Percentiles rank a stretch among this genome's conserved stretches.
These are phyloP conservation scores for Plagodis dolabraria DNA, from an alignment of 2,888 invertebrate species.

Conservation along the genomic window DNA sequence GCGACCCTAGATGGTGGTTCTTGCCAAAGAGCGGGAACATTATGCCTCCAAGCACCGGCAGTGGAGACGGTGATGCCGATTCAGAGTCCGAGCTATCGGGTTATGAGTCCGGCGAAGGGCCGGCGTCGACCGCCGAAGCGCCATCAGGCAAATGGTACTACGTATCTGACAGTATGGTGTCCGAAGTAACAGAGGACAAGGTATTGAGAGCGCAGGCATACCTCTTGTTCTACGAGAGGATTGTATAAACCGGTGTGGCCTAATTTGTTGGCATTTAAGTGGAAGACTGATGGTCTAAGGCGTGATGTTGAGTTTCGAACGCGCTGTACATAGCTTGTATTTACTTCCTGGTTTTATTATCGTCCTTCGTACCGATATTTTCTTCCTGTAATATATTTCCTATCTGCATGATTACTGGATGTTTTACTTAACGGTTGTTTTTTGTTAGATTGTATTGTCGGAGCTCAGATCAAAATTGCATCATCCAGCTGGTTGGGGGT, in stretches of 20 bases:
- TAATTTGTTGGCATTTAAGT: conserved; percentile 68
- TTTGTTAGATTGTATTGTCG: too few species aligned
- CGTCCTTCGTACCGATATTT: conserved; percentile 33
- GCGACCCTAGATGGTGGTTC: conserved; percentile 90
- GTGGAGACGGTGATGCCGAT: conserved; percentile 74
- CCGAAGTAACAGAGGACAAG: conserved; percentile 90
- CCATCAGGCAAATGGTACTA: conserved; percentile 95
- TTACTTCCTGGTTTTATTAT: conserved; percentile 32
- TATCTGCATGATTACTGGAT: conserved; percentile 2
- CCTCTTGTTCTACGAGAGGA: conserved; percentile 97
- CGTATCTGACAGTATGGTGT: conserved; percentile 95
- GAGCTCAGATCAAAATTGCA: too few species aligned
- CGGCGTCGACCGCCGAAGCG: conserved; percentile 56
- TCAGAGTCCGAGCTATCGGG: conserved; percentile 84
- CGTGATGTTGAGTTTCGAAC: conserved; percentile 10
- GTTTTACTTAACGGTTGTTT: too few species aligned
- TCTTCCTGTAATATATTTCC: conserved; percentile 41
- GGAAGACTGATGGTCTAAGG: conserved; percentile 66
- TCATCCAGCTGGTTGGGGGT: too few species aligned
- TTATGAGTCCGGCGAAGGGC: conserved; percentile 82
- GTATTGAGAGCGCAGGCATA: conserved; percentile 96
- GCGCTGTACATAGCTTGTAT: conserved; percentile 67
- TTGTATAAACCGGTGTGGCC: conserved; percentile 85
- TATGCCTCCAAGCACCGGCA: conserved; percentile 71
- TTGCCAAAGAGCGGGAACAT: conserved; percentile 86